Evolutionary conservation across 2,888 invertebrate genomes (phyloP), one percentile per base, ranked within the genome.

Genomic region (Cancer borealis): DNA sequence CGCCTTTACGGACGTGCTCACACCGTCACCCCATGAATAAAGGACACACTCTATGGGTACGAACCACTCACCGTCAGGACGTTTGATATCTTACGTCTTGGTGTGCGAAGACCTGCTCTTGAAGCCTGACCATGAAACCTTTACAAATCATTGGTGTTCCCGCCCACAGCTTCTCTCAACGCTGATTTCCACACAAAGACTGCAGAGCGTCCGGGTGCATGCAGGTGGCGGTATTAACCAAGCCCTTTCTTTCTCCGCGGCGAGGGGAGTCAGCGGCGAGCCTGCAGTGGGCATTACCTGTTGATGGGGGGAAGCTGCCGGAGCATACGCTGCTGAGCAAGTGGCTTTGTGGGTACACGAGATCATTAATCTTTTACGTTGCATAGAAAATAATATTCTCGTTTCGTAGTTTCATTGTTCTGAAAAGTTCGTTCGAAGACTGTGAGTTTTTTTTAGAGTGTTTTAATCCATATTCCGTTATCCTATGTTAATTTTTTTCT

Each of bases 181-280:
- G 39, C 49, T 45, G 47, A 91, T 60, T 66, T 66, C n/a, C 66
- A 91, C 91, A 91, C 91, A 91, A 91, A 91, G 46, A 30, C 91
- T 90, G 54, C 47, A 90, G 30, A 26, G 60, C 39, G 90, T 60
- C 60, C 30, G 54, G 90, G 54, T 90, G 90, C 49, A 90, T 90
- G 47, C 90, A 90, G 47, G 49, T 90, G 49, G 30, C 6, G 90
- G 49, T 21, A 90, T 90, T 90, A 49, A 30, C 49, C 49, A 90
- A 39, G 90, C 54, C 30, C 54, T 39, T 90, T 90, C 39, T 54
- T 90, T 54, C 47, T 90, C 90, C 30, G 47, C 30, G 54, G 60
- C 49, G 90, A 60, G 39, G 49, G 49, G 54, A 90, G 90, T 30
- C 30, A 54, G 49, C 47, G 39, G 54, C 54, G 26, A 54, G 54